Percentiles rank a stretch among this genome's conserved stretches.
phyloP scores from a whole-genome alignment of 2,113 vertebrate genomes.

The Gallinago jamesoni region DNA sequence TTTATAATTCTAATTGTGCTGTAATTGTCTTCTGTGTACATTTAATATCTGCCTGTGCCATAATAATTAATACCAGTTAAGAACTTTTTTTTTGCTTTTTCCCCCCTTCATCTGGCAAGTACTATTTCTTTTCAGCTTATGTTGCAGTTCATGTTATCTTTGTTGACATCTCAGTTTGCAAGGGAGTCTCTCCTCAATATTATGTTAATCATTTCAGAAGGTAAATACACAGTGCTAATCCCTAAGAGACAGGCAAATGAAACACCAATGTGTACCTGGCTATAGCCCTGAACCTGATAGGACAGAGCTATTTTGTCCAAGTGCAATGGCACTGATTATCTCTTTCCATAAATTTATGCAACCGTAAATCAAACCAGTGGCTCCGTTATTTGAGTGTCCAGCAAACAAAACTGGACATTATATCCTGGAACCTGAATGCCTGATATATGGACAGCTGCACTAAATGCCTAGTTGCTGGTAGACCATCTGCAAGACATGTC shows the following conservation, averaged over 20 bases:
- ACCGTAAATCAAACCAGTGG: not conserved
- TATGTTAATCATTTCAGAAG: not conserved
- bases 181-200: not conserved
- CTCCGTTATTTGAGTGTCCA: not conserved
- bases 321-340: not conserved
- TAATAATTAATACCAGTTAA: not conserved
- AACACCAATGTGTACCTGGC: not conserved
- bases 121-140: not conserved
- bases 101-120: not conserved
- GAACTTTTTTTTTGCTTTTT: not conserved
- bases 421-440: not conserved
- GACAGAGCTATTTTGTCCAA: not conserved
- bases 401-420: not conserved
- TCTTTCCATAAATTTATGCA: not conserved
- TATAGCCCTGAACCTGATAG: not conserved
- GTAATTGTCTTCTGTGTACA: not conserved
- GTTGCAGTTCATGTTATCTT: not conserved
- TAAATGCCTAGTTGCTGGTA: not conserved
- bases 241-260: not conserved
- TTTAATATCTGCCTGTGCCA: not conserved
- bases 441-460: not conserved
- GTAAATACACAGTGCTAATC: not conserved
- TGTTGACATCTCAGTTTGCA: not conserved
- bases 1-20: not conserved
- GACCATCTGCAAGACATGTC: not conserved